Base-by-base conservation (phyloP, 2,113 vertebrate species). In the Grallaria varia region DNA sequence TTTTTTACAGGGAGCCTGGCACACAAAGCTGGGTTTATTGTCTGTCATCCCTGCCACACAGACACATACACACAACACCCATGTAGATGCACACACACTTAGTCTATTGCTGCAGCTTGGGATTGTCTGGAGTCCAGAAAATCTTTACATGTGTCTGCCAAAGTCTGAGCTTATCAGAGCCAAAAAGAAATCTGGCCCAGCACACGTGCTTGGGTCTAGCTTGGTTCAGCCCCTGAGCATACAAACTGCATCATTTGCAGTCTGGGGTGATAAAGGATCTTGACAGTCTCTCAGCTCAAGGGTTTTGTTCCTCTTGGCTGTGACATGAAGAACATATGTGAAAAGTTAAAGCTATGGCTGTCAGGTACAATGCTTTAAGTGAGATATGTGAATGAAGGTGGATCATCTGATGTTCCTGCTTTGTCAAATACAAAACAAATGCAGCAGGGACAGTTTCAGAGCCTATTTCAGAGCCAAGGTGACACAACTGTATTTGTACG, bases 1-100 rank as follows among this genome's bases (percentile, higher is more conserved):
- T 85, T 75, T 44, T 93, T 94, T 75, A 15, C 73, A 64, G 40
- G 52, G 28, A 85, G 74, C 30, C n/a, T 85, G 86, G 96, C 97
- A 95, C 96, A 75, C 33, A 25, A 22, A 58, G 56, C 85, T 49
- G 62, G 55, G 47, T 47, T 94, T 63, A 82, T 93, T 87, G 94
- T 75, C 63, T 52, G 4, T 55, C 81, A 58, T 47, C 72, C 58
- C 69, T 90, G 93, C 77, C 91, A 85, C 94, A 87, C 91, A 84
- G 49, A 58, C 66, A 84, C 40, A 47, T 39, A 30, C 49, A 47
- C 62, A 44, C 55, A 62, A 24, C 66, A 76, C 28, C 21, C 87
- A 27, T 47, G 84, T 50, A 59, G 93, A 66, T 45, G 49, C 69
- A 83, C 33, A 7, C 16, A 75, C 60, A 60, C 37, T 89, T 56